Conservation (phyloP, 2,113 vertebrate genomes). For the Tor tambroides region DNA sequence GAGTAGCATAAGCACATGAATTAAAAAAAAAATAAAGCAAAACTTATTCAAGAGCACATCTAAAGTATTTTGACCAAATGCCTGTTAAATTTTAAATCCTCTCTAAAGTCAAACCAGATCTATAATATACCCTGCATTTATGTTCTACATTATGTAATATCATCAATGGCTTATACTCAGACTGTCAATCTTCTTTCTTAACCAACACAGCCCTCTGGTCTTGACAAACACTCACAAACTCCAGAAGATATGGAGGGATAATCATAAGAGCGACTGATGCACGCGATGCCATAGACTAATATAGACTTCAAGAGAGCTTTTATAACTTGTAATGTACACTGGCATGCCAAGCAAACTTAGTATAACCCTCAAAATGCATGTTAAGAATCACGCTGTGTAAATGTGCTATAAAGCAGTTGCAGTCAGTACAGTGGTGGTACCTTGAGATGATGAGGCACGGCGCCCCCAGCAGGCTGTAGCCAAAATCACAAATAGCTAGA, state of each 20-base stretch:
- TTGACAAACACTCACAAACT: not conserved
- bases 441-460: conserved; percentile 67
- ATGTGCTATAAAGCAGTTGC: not conserved
- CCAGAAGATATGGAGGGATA: not conserved
- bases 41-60: not conserved
- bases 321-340: not conserved
- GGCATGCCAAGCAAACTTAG: not conserved
- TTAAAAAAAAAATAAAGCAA: not conserved
- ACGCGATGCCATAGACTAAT: not conserved
- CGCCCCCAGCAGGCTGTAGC: conserved; percentile 66
- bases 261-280: not conserved
- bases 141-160: not conserved
- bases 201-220: not conserved
- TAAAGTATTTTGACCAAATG: not conserved
- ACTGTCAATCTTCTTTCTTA: not conserved
- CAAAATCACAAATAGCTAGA: conserved; percentile 67
- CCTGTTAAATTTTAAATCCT: not conserved
- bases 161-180: not conserved
- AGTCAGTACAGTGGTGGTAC: conserved; percentile 36
- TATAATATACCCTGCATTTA: not conserved
- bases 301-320: not conserved
- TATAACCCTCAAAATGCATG: not conserved
- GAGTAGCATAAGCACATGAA: not conserved
- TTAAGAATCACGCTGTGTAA: not conserved
- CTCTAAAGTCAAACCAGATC: conserved; percentile 6